A percentile compares a stretch with the other conserved stretches of the same genome.
phyloP scores from a whole-genome alignment of 92 coral and sea anemone genomes.

The Actinernus sp. region DNA sequence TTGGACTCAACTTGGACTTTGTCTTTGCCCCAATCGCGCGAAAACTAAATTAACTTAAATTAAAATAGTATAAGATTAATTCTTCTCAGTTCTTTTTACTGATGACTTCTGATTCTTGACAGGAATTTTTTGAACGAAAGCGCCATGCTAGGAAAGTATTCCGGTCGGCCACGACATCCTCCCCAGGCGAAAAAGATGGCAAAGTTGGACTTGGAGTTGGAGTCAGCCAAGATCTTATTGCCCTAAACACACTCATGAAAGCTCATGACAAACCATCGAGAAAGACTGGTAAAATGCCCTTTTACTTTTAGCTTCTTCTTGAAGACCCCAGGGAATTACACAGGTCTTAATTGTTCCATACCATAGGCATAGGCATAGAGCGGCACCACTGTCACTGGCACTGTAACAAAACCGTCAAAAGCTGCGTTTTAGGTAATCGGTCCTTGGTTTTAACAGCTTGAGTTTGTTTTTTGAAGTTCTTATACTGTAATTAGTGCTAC shows the following conservation, averaged over 20 bases:
- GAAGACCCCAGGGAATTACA: too few species aligned
- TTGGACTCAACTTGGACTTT: neutral
- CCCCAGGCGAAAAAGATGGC: neutral
- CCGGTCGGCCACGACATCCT: neutral
- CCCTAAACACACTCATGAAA: slow-evolving; percentile 14
- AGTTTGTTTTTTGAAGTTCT: too few species aligned
- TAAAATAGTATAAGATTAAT: too few species aligned
- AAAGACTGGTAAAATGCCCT: slow-evolving; percentile 6
- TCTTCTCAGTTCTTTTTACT: too few species aligned
- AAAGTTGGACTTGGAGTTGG: neutral
- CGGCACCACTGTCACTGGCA: too few species aligned
- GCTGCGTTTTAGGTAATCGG: too few species aligned
- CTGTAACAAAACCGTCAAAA: too few species aligned
- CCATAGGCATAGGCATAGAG: too few species aligned
- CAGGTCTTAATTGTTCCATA: too few species aligned
- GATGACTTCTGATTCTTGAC: too few species aligned
- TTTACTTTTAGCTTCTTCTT: neutral
- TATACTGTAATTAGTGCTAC: too few species aligned
- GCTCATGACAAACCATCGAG: slow-evolving; percentile 22
- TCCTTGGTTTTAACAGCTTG: too few species aligned
- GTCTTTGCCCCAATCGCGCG: neutral
- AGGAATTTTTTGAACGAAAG: slow-evolving; percentile 46
- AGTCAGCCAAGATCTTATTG: slow-evolving; percentile 38
- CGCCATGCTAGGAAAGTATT: slow-evolving; percentile 30
- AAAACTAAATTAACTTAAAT: neutral